Percentiles rank a stretch among this genome's conserved stretches.
Evolutionary conservation across 2,888 invertebrate species (phyloP).

Genomic region (Chrysolina americana): DNA sequence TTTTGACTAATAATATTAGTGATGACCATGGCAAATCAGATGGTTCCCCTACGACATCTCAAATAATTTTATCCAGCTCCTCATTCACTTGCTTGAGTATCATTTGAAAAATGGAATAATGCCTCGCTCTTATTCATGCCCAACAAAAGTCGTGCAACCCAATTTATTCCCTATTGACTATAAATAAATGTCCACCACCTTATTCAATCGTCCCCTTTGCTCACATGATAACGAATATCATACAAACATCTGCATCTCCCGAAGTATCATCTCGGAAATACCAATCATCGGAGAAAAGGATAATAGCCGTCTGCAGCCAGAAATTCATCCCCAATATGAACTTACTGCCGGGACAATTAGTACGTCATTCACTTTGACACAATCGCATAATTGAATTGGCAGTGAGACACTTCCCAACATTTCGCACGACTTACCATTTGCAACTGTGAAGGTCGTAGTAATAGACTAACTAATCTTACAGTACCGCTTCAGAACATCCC

Average conservation of each 20-base stretch:
- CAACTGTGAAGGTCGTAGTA: neutral
- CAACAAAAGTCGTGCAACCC: constrained; percentile 16
- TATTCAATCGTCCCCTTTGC: constrained; percentile 17
- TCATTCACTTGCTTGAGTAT: too few species aligned
- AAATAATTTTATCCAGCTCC: too few species aligned
- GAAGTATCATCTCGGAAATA: neutral
- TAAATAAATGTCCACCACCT: constrained; percentile 6
- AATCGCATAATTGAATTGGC: constrained; percentile 29
- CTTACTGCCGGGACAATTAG: constrained; percentile 30
- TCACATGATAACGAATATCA: constrained; percentile 20
- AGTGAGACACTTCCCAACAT: constrained; percentile 30
- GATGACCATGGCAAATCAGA: too few species aligned
- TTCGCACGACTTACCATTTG: constrained; percentile 18
- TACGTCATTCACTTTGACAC: constrained; percentile 30
- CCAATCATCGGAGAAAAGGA: constrained; percentile 26
- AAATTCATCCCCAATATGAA: constrained; percentile 42
- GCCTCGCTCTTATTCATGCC: too few species aligned
- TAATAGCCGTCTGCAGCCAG: constrained; percentile 35
- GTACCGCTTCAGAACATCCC: constrained; percentile 5
- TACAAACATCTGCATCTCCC: neutral
- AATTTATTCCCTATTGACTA: too few species aligned
- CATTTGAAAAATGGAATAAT: too few species aligned
- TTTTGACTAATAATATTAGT: too few species aligned
- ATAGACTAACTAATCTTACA: neutral
- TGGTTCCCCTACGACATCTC: too few species aligned